Percentiles rank a stretch among this genome's conserved stretches.
phyloP scores from a whole-genome alignment of 2,797 vertebrate species.

The Cossypha dichroa region DNA sequence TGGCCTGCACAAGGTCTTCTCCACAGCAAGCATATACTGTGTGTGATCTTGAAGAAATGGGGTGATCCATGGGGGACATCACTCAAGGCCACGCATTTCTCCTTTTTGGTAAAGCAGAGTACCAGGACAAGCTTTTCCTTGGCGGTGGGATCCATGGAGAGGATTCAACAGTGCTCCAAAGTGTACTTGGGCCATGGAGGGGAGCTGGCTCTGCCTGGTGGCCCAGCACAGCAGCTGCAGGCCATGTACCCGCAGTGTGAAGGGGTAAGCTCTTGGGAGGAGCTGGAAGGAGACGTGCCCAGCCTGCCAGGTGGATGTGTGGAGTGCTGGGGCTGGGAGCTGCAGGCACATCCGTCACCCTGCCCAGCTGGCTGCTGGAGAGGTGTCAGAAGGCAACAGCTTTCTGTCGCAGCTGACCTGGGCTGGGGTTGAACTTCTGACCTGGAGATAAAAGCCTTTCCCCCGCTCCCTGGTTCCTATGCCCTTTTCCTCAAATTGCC shows the following conservation, averaged over 20 bases:
- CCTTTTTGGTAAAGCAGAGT: background rate
- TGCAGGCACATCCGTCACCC: background rate
- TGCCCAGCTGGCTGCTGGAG: constrained; percentile 28
- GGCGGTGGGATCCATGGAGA: rapidly evolving
- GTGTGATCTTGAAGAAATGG: background rate
- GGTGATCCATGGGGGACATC: rapidly evolving
- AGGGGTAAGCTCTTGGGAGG: background rate
- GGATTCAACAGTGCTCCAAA: background rate
- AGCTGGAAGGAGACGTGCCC: background rate
- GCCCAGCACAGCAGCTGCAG: background rate
- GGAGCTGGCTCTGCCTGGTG: background rate
- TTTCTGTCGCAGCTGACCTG: background rate
- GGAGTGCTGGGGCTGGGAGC: background rate
- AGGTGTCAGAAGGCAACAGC: constrained; percentile 25
- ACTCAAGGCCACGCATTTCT: rapidly evolving
- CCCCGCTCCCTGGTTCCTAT: background rate
- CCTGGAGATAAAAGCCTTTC: constrained; percentile 22
- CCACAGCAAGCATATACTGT: rapidly evolving
- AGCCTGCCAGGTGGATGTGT: background rate
- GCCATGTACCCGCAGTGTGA: background rate
- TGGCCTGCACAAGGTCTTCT: background rate
- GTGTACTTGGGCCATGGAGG: background rate
- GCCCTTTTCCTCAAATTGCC: background rate
- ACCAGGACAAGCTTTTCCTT: background rate
- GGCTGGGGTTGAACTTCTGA: constrained; percentile 35